Base-by-base conservation (phyloP, 2,888 invertebrate genomes). In the Cheilosia urbana region DNA sequence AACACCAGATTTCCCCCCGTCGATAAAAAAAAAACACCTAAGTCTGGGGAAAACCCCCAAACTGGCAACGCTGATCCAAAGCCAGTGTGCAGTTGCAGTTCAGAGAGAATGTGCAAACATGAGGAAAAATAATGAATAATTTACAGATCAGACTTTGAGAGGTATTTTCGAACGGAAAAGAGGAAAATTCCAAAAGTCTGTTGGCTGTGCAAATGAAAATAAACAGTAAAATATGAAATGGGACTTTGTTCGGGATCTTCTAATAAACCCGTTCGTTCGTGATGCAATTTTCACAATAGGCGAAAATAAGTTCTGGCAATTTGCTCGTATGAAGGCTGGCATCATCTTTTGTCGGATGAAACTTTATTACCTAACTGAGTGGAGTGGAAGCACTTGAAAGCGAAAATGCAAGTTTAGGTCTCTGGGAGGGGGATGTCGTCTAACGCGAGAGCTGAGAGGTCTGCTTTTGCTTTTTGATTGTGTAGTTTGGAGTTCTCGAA, bases 271-370 rank as follows among this genome's bases (percentile, higher is more conserved):
- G 7, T 7, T 47, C 9, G 47, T 47, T 17, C 47, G 9, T 47
- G 47, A 47, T 47, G 47, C 47, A 47, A 47, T 47, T 19, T n/a
- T 19, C 6, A 47, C 47, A 47, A 47, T 47, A 19, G 47, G 47
- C n/a, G 57, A n/a, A 58, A n/a, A 19, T 58, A 30, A 37, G 37
- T 17, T 34, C n/a, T 27, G 17, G 7, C 2, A 45, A 45, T 45
- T n/a, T 47, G 17, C 19, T 19, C 6, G 9, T 19, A 47, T n/a
- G 15, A 19, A 37, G 13, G 13, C 13, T 37, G 37, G 13, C 37
- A 37, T 37, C 37, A 37, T 3, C 47, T 9, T 47, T n/a, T 19
- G 17, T 9, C 9, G 47, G 19, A 11, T 47, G 47, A 19, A 17
- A 19, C 17, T 17, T 47, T 47, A 19, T 47, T 9, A 17, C 47